A percentile compares a stretch with the other conserved stretches of the same genome.
These are phyloP conservation scores for Stegodyphus mimosarum DNA, from an alignment of 1,140 invertebrate species.

Conservation along the genomic window DNA sequence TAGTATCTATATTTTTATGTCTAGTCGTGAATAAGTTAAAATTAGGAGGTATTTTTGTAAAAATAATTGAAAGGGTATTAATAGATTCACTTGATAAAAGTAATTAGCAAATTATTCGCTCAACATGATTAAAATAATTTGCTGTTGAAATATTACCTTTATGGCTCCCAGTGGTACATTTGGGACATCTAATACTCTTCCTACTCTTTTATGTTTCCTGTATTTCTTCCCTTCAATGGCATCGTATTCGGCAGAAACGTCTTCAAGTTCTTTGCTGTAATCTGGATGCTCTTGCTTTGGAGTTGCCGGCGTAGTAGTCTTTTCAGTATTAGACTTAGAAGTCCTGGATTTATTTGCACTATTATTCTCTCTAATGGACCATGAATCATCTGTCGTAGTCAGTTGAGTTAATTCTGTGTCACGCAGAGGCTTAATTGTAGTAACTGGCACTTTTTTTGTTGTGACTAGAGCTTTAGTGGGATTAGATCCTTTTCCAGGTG, in stretches of 20 bases:
- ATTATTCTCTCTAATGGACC: not conserved
- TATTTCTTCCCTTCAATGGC: conserved; percentile 39
- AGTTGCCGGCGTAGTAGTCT: too few relatives aligned
- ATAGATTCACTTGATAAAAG: too few relatives aligned
- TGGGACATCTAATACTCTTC: conserved; percentile 28
- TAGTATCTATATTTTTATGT: too few relatives aligned
- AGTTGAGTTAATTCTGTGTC: not conserved
- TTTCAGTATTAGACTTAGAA: not conserved
- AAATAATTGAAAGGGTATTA: too few relatives aligned
- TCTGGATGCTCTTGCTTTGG: not conserved
- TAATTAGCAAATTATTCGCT: too few relatives aligned
- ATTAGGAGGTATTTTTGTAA: too few relatives aligned
- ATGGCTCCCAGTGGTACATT: not conserved
- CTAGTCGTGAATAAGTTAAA: too few relatives aligned
- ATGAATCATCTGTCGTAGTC: not conserved
- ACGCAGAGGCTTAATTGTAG: not conserved
- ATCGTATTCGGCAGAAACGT: conserved; percentile 39
- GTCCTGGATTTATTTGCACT: not conserved
- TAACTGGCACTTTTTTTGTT: not conserved
- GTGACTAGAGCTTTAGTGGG: not conserved
- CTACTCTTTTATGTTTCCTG: conserved; percentile 33
- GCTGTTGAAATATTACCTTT: not conserved
- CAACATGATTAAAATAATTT: too few relatives aligned
- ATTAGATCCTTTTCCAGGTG: not conserved
- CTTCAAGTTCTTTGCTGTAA: not conserved